Conservation (phyloP, 2,888 invertebrate species). For the Hymenopus coronatus region DNA sequence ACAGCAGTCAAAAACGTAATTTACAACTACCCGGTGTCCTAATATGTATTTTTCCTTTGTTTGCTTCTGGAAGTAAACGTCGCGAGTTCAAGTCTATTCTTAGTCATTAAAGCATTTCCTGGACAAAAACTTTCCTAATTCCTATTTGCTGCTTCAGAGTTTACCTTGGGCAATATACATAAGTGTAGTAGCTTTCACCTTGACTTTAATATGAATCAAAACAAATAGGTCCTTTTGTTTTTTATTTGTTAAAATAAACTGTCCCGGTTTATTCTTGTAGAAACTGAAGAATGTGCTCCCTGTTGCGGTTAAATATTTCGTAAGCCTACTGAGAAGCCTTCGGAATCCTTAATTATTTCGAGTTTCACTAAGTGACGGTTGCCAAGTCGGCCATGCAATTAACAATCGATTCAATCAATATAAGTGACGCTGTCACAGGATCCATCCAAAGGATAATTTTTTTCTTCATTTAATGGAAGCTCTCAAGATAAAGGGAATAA, state of each 20-base stretch:
- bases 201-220: not conserved
- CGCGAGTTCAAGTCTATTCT: not conserved
- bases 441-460: not conserved
- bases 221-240: not conserved
- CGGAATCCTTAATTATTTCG: not conserved
- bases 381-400: not conserved
- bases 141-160: not conserved
- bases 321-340: not conserved
- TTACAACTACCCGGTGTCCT: no score
- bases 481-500: not conserved
- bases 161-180: not conserved
- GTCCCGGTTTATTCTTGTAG: not conserved
- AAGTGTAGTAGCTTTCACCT: not conserved
- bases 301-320: not conserved
- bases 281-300: not conserved
- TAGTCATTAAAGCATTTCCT: not conserved
- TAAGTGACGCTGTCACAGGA: not conserved
- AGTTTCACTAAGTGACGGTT: not conserved
- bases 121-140: not conserved
- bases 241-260: not conserved
- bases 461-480: not conserved
- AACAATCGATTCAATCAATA: not conserved
- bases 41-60: not conserved
- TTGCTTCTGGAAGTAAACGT: not conserved
- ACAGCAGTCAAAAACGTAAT: no score